These are phyloP conservation scores for Euplagia quadripunctaria DNA, from an alignment of 2,888 invertebrate species.

Conservation along the genomic window DNA sequence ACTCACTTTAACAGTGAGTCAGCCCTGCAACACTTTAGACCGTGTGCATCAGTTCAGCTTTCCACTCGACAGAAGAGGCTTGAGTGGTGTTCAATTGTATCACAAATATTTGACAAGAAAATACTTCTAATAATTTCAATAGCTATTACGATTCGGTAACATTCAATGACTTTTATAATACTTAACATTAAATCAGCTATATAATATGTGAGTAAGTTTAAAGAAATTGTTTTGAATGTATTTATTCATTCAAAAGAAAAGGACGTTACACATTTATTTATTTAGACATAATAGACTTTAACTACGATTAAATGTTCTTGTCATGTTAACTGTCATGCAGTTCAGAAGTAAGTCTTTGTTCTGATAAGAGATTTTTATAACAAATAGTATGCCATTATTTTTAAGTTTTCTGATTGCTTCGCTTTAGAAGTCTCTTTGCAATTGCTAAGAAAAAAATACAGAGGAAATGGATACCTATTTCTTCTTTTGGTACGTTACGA, in stretches of 20 bases:
- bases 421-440: no score
- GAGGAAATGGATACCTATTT: no score
- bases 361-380: no score
- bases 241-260: not conserved
- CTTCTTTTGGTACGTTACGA: no score
- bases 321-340: no score
- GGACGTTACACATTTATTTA: not conserved
- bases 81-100: conserved; percentile 52
- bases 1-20: conserved; percentile 4
- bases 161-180: not conserved
- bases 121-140: conserved; percentile 53
- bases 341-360: no score
- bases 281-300: not conserved
- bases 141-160: conserved; percentile 31
- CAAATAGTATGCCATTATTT: no score
- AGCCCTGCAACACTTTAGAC: conserved; percentile 6
- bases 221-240: not conserved
- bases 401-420: no score
- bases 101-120: conserved; percentile 58
- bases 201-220: not conserved
- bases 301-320: no score
- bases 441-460: no score
- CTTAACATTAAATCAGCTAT: not conserved
- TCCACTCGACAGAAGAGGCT: conserved; percentile 54
- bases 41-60: conserved; percentile 62